Base-by-base conservation (phyloP, 2,797 vertebrate genomes). In the Dendrocincla tyrannina region DNA sequence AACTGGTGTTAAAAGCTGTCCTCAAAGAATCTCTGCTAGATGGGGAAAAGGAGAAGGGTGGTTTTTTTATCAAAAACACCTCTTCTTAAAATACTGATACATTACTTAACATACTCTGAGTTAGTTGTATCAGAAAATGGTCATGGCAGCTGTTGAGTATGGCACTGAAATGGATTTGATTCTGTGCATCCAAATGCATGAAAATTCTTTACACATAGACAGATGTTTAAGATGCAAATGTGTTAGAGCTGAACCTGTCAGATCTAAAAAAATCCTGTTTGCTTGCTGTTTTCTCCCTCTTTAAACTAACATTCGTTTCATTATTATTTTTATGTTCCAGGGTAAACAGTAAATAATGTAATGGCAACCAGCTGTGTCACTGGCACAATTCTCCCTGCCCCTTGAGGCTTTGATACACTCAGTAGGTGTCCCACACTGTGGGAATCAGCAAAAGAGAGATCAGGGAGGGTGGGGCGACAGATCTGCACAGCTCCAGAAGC, bases 271-370 rank as follows among this genome's bases (percentile, higher is more conserved):
- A 84, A 64, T 32, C 55, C 35, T 79, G 42, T 91, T 89, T 94
- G 63, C 80, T 95, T 88, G 80, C 70, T 79, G 60, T 64, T 91
- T 85, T 89, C 64, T 91, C 41, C 32, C 32, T 75, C 87, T 94
- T 91, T 88, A 46, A 89, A 95, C n/a, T 82, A 91, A 64, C 64
- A 93, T 92, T 67, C 32, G 86, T 72, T 93, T 69, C 35, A 73
- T 97, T 90, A 95, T 94, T 94, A 95, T 76, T 93, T 95, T 95
- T 79, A 18, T 94, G 74, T 96, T 91, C 84, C 77, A 77, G 85
- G 49, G 15, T 70, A 80, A 95, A 60, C 63, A 95, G 74, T 87
- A 96, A 96, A 96, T 96, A 95, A 95, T 87, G 77, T 64, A 95
- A 91, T 85, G 80, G 91, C 89, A 95, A 82, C 88, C 88, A 89